Evolutionary conservation across 2,888 invertebrate species (phyloP).

Genomic region (Protophormia terraenovae): DNA sequence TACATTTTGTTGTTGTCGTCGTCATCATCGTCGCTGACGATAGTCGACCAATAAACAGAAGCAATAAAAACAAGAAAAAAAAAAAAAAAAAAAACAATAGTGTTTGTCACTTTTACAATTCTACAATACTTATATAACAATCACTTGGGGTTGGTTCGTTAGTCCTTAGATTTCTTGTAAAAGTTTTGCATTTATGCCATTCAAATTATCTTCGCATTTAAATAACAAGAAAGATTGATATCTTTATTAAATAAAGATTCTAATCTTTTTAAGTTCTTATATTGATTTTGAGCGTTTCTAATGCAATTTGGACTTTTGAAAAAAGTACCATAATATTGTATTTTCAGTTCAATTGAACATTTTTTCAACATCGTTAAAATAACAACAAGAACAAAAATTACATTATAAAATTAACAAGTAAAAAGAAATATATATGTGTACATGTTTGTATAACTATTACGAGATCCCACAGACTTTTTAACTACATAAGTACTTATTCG

Average conservation of each 20-base stretch:
- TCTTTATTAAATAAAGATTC: constrained; percentile 4
- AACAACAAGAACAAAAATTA: constrained; percentile 23
- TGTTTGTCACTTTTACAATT: constrained; percentile 19
- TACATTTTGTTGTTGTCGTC: background rate
- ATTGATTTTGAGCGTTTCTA: constrained; percentile 5
- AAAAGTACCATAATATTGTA: background rate
- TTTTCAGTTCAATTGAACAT: constrained; percentile 2
- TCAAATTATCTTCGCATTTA: background rate
- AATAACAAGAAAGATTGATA: background rate
- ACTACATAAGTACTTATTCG: background rate
- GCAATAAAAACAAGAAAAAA: background rate
- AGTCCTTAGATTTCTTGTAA: background rate
- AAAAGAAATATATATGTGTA: background rate
- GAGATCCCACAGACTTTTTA: background rate
- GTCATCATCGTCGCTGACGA: constrained; percentile 1
- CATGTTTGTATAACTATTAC: constrained; percentile 3
- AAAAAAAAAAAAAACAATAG: background rate
- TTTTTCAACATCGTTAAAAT: background rate
- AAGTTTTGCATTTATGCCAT: background rate
- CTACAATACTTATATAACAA: constrained; percentile 41
- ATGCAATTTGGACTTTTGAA: background rate
- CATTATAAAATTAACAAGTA: background rate
- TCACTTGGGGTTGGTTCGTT: constrained; percentile 18
- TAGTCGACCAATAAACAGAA: constrained; percentile 13
- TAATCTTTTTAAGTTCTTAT: background rate